These are phyloP conservation scores for Zaprionus lachaisei DNA, from an alignment of 1,140 invertebrate genomes.

Conservation along the genomic window DNA sequence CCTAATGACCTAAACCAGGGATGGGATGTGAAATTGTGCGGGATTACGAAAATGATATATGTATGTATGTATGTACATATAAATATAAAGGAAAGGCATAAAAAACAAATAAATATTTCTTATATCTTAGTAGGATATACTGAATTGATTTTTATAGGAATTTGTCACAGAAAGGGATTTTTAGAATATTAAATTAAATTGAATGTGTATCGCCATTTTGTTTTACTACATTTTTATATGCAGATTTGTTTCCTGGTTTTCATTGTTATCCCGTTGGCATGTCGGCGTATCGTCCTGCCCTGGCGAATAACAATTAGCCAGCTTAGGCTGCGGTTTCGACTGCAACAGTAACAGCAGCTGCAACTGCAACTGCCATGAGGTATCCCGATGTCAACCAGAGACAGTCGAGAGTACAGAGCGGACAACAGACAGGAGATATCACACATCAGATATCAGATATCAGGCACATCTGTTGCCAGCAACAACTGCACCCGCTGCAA, in stretches of 20 bases:
- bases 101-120: no score
- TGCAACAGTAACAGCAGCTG: conserved; percentile 20
- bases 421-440: background rate
- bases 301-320: conserved; percentile 72
- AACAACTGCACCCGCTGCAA: conserved; percentile 45
- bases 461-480: conserved; percentile 70
- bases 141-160: no score
- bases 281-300: background rate
- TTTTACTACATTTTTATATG: no score
- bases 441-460: conserved; percentile 34
- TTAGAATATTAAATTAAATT: no score
- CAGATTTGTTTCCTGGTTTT: background rate
- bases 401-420: background rate
- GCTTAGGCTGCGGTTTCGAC: conserved; percentile 54
- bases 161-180: no score
- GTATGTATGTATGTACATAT: no score
- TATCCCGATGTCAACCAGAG: conserved; percentile 66
- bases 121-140: no score
- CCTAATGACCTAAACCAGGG: conserved; percentile 44
- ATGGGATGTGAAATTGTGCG: background rate
- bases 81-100: no score
- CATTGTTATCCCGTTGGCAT: background rate
- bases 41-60: background rate
- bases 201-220: no score
- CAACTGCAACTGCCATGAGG: conserved; percentile 47